These are phyloP conservation scores for Philaenus spumarius DNA, from an alignment of 1,140 invertebrate genomes.

Conservation along the genomic window DNA sequence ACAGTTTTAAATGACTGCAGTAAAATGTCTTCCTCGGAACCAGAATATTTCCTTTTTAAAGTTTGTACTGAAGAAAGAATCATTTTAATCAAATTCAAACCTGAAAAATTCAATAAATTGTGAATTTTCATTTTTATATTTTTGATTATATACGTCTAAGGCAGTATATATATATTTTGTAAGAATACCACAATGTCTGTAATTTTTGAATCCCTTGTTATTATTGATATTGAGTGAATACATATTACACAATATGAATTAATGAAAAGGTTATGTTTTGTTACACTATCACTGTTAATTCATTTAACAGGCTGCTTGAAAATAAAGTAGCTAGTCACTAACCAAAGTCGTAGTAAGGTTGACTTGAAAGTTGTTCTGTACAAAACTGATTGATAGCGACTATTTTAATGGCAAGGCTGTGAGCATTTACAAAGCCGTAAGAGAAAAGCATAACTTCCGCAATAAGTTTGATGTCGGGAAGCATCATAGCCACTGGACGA, in stretches of 20 bases:
- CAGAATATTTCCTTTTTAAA: constrained; percentile 52
- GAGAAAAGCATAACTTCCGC: constrained; percentile 87
- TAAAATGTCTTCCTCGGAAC: constrained; percentile 68
- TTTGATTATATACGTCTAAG: no score
- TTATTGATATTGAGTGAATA: no score
- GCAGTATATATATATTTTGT: no score
- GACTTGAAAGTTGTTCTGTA: constrained; percentile 79
- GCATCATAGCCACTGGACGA: constrained; percentile 92
- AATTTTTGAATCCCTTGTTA: no score
- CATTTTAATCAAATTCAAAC: constrained; percentile 73
- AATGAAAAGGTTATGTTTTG: no score
- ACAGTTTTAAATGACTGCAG: constrained; percentile 83
- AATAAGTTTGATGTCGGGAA: constrained; percentile 87
- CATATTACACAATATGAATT: no score
- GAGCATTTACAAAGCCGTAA: constrained; percentile 76
- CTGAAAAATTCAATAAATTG: no score
- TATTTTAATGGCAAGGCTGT: constrained; percentile 76
- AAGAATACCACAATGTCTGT: no score
- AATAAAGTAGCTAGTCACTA: no score
- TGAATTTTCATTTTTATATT: no score
- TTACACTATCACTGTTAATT: no score
- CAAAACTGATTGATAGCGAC: constrained; percentile 83
- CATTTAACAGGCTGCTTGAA: no score
- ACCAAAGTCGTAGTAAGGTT: constrained; percentile 88
- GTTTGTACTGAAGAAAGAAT: constrained; percentile 80